These are phyloP conservation scores for Gadopsis bispinosus DNA, from an alignment of 2,797 vertebrate genomes.

Conservation along the genomic window DNA sequence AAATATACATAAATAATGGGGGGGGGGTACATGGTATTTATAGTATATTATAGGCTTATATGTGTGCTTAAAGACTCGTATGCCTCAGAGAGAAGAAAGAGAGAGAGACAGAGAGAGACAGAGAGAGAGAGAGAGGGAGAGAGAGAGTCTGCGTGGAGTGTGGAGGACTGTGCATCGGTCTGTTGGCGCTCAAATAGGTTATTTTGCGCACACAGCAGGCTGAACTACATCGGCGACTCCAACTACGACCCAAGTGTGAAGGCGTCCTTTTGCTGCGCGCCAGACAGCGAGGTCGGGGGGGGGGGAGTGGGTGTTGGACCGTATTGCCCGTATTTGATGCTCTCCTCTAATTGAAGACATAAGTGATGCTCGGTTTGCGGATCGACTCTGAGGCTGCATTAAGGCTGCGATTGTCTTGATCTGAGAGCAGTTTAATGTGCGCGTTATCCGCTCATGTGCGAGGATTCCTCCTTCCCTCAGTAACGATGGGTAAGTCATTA, in stretches of 20 bases:
- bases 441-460: slow-evolving; percentile 44
- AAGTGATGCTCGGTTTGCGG: slow-evolving; percentile 55
- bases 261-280: slow-evolving; percentile 34
- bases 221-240: slow-evolving; percentile 59
- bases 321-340: slow-evolving; percentile 50
- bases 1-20: background rate
- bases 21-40: background rate
- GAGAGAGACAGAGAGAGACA: slow-evolving; percentile 5
- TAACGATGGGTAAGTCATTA: slow-evolving; percentile 77
- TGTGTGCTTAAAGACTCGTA: slow-evolving; percentile 57
- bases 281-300: slow-evolving; percentile 11
- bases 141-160: slow-evolving; percentile 36
- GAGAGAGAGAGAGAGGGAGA: slow-evolving; percentile 14
- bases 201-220: slow-evolving; percentile 72
- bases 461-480: slow-evolving; percentile 58
- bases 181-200: slow-evolving; percentile 69
- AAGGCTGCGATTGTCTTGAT: slow-evolving; percentile 41
- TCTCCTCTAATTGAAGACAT: slow-evolving; percentile 36
- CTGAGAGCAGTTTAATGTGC: slow-evolving; percentile 66
- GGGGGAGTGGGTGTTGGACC: slow-evolving; percentile 6
- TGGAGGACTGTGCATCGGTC: slow-evolving; percentile 61
- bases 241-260: slow-evolving; percentile 62
- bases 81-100: slow-evolving; percentile 29
- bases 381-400: slow-evolving; percentile 43
- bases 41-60: slow-evolving; percentile 23